Conservation (phyloP, 2,888 invertebrate genomes). For the Hypomecis punctinalis region DNA sequence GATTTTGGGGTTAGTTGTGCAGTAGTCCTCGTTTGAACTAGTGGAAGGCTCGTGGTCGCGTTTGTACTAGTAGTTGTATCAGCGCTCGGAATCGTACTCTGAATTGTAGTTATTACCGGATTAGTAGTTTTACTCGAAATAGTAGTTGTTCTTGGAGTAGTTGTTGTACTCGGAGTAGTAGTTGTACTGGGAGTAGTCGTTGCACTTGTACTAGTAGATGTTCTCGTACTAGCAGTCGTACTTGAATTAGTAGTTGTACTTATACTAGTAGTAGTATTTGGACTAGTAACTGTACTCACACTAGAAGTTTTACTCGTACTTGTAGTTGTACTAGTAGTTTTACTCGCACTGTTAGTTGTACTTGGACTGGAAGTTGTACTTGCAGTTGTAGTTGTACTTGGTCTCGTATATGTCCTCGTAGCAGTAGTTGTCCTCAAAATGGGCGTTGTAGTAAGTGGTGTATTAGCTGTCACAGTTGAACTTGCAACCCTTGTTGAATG, state of each 20-base stretch:
- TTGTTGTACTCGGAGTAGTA: neutral
- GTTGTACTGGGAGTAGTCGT: constrained; percentile 4
- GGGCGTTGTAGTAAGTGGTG: constrained; percentile 1
- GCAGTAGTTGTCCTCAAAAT: neutral
- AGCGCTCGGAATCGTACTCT: neutral
- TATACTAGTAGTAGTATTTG: constrained; percentile 9
- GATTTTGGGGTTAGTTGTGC: constrained; percentile 9
- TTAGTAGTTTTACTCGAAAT: constrained; percentile 1
- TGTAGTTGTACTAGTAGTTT: neutral
- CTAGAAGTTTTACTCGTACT: neutral
- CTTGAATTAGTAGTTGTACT: neutral
- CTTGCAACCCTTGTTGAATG: constrained; percentile 11
- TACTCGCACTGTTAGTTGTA: constrained; percentile 7
- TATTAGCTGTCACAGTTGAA: constrained; percentile 7
- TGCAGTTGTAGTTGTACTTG: neutral
- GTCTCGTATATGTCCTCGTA: constrained; percentile 4
- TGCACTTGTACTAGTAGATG: constrained; percentile 6
- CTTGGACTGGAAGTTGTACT: neutral
- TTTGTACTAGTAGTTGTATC: neutral
- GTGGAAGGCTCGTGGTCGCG: constrained; percentile 6
- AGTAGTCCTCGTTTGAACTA: constrained; percentile 4
- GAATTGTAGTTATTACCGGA: constrained; percentile 8
- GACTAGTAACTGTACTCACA: constrained; percentile 8
- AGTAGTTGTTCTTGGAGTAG: constrained; percentile 3
- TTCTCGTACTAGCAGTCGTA: neutral